phyloP scores from a whole-genome alignment of 2,888 invertebrate species.

The Buathra laborator region DNA sequence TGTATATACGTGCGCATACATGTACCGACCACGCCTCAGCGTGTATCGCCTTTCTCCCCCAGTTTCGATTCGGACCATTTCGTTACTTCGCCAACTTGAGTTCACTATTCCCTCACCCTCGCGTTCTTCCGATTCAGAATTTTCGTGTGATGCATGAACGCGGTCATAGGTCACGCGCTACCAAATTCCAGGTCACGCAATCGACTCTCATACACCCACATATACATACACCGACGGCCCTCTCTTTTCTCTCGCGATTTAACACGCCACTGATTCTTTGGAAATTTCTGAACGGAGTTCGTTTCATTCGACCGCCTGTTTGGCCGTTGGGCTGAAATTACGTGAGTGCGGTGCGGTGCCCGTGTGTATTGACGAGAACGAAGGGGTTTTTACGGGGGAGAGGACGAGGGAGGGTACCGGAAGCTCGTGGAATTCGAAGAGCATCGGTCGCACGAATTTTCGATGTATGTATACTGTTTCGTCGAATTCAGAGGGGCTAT shows the following conservation, averaged over 20 bases:
- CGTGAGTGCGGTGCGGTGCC: conserved; percentile 1
- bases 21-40: not conserved
- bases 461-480: not conserved
- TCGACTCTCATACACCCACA: not conserved
- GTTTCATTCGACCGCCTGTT: conserved; percentile 17
- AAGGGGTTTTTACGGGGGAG: not conserved
- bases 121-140: not conserved
- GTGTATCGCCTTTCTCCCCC: not conserved
- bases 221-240: too few relatives aligned
- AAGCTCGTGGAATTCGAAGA: conserved; percentile 31
- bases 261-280: conserved; percentile 42
- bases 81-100: not conserved
- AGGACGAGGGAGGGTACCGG: not conserved
- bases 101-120: not conserved
- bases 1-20: not conserved
- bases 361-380: conserved; percentile 7
- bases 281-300: conserved; percentile 31
- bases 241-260: conserved; percentile 11
- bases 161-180: conserved; percentile 9
- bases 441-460: conserved; percentile 25
- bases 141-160: not conserved
- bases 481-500: not conserved
- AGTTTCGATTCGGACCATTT: not conserved
- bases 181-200: conserved; percentile 40
- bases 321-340: conserved; percentile 23